A percentile compares a stretch with the other conserved stretches of the same genome.
These are phyloP conservation scores for Nasonovia ribisnigri DNA, from an alignment of 2,888 invertebrate genomes.

Conservation along the genomic window DNA sequence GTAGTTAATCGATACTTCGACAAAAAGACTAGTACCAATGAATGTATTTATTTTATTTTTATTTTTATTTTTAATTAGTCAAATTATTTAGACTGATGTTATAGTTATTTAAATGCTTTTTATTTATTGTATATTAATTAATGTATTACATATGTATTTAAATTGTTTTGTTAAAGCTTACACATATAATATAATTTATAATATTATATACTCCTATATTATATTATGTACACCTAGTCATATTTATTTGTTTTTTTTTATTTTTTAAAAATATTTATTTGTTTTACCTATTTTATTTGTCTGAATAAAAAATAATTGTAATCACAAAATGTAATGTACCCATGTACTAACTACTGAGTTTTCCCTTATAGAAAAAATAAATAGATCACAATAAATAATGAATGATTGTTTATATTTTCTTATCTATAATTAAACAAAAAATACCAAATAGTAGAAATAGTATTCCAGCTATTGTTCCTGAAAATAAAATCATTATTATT, in stretches of 20 bases:
- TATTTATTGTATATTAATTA: slow-evolving; percentile 13
- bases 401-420: slow-evolving; percentile 4
- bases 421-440: slow-evolving; percentile 47
- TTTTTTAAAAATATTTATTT: slow-evolving; percentile 7
- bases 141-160: slow-evolving; percentile 10
- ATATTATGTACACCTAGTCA: slow-evolving; percentile 34
- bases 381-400: background rate
- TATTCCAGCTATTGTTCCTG: slow-evolving; percentile 48
- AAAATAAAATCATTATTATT: slow-evolving; percentile 11
- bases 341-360: background rate
- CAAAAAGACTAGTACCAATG: background rate
- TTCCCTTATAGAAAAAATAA: background rate
- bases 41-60: slow-evolving; percentile 38
- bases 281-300: background rate
- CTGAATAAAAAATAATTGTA: slow-evolving; percentile 1
- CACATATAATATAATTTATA: slow-evolving; percentile 20
- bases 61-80: slow-evolving; percentile 40
- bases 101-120: slow-evolving; percentile 43
- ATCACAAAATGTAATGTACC: background rate
- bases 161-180: slow-evolving; percentile 5
- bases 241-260: slow-evolving; percentile 18
- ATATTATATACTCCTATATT: slow-evolving; percentile 30
- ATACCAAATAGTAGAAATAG: slow-evolving; percentile 55
- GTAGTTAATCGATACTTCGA: background rate
- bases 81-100: slow-evolving; percentile 46